Evolutionary conservation across 2,888 invertebrate genomes (phyloP).

Genomic region (Dicyrtomina minuta): DNA sequence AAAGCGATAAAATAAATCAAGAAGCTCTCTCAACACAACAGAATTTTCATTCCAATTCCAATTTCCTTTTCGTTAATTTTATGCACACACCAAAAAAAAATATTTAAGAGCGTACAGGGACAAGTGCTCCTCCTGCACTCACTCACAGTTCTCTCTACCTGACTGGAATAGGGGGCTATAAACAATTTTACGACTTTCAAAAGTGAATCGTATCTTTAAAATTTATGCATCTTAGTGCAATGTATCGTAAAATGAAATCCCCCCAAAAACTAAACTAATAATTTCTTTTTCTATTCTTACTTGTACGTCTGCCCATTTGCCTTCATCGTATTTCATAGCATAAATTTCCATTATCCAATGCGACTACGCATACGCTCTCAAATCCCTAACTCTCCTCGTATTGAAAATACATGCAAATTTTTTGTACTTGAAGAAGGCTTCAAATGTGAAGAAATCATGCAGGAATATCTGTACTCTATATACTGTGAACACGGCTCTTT

Average conservation of each 20-base stretch:
- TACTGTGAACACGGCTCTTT: too few species aligned
- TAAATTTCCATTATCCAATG: constrained; percentile 14
- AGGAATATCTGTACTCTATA: neutral
- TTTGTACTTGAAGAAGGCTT: neutral
- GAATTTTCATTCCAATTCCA: too few species aligned
- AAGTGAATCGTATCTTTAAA: constrained; percentile 9
- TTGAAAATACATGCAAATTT: constrained; percentile 14
- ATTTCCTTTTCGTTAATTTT: too few species aligned
- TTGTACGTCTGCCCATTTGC: neutral
- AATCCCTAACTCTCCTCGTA: constrained; percentile 5
- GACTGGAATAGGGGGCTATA: neutral
- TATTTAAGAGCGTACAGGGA: too few species aligned
- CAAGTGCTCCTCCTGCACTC: too few species aligned
- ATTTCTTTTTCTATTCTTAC: constrained; percentile 16
- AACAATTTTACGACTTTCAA: constrained; percentile 19
- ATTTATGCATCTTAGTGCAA: constrained; percentile 4
- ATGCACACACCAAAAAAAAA: too few species aligned
- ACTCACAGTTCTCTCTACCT: too few species aligned
- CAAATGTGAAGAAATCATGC: constrained; percentile 2
- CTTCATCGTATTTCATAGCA: constrained; percentile 3
- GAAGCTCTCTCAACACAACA: too few species aligned
- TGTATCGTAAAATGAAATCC: constrained; percentile 19
- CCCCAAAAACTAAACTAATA: constrained; percentile 2
- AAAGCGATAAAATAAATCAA: too few species aligned
- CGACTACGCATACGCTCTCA: constrained; percentile 17